These are phyloP conservation scores for Pantherophis vulpinus DNA, from an alignment of 2,797 vertebrate genomes.

Conservation along the genomic window DNA sequence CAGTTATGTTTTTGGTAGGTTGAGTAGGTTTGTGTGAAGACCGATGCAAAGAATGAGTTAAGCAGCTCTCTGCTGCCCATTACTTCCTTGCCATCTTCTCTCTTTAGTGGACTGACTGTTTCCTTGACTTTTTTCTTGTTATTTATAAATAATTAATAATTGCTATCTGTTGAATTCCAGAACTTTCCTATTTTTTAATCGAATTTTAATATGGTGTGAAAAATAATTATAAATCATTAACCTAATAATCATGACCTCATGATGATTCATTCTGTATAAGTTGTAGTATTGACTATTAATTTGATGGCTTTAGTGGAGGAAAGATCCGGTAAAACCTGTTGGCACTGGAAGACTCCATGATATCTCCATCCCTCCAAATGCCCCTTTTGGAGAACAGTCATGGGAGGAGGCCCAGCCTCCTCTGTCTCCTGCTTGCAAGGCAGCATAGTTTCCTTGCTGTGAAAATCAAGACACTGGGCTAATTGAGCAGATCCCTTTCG, in stretches of 20 bases:
- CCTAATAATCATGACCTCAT: not conserved
- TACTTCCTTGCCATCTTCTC: no score
- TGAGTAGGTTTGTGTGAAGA: no score
- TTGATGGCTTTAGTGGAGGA: not conserved
- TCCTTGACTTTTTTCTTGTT: no score
- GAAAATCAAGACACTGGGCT: not conserved
- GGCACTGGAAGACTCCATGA: not conserved
- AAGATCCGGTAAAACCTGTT: not conserved
- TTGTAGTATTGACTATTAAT: not conserved
- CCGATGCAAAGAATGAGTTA: no score
- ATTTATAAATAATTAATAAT: not conserved
- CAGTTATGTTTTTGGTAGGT: no score
- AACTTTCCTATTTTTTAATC: not conserved
- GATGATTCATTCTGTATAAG: not conserved
- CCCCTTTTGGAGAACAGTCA: not conserved
- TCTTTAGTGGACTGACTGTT: no score
- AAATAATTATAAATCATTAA: not conserved
- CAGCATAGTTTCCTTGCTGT: not conserved
- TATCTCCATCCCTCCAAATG: not conserved
- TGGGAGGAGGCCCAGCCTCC: not conserved
- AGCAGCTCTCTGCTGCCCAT: no score
- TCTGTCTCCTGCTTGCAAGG: not conserved
- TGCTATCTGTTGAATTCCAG: not conserved
- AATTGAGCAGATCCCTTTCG: not conserved
- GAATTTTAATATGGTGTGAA: not conserved